Evolutionary conservation across 2,113 vertebrate species (phyloP).

Genomic region (Psephotus haematonotus): DNA sequence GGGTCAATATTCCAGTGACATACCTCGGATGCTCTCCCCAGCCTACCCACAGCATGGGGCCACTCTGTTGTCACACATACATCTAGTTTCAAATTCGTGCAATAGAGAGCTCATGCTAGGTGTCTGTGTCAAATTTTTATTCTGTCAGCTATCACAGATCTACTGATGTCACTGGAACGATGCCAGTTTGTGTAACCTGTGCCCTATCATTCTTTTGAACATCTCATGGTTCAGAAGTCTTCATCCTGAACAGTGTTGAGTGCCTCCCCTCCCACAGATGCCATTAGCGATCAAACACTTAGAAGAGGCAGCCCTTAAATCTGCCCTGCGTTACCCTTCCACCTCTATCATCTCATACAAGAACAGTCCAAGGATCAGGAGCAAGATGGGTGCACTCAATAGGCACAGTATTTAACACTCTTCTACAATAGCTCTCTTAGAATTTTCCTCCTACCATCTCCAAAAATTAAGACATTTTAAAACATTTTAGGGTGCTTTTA

Average conservation of each 20-base stretch:
- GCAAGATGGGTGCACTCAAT: not conserved
- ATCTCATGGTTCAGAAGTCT: not conserved
- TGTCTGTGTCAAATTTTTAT: not conserved
- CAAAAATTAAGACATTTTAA: not conserved
- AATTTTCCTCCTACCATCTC: not conserved
- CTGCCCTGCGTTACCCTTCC: not conserved
- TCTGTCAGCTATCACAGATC: not conserved
- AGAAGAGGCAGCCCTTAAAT: not conserved
- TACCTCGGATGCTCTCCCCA: not conserved
- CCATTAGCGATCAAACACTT: not conserved
- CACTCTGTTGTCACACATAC: not conserved
- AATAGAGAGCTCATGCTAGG: not conserved
- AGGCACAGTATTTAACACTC: not conserved
- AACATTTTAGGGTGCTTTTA: not conserved
- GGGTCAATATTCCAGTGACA: not conserved
- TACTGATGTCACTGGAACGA: not conserved
- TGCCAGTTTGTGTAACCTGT: not conserved
- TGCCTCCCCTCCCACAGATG: not conserved
- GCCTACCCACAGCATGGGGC: fast-evolving
- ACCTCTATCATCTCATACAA: not conserved
- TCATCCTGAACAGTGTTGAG: not conserved
- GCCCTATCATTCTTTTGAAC: not conserved
- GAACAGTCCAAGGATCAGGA: not conserved
- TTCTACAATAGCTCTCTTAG: not conserved
- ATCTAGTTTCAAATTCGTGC: not conserved